phyloP scores from a whole-genome alignment of 2,113 vertebrate genomes.

The Telmatochromis sp. region DNA sequence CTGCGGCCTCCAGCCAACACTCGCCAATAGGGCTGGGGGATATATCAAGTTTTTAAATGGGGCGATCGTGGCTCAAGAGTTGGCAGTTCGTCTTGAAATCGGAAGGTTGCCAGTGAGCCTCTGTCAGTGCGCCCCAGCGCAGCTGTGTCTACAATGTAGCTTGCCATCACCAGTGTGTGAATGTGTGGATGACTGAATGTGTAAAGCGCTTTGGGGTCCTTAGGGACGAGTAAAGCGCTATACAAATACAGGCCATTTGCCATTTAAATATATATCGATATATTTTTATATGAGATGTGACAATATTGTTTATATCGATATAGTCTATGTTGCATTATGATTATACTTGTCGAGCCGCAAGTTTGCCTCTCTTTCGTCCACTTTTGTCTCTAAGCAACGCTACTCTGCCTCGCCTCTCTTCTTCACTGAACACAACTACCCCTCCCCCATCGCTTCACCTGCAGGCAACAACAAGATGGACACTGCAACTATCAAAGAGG shows the following conservation, averaged over 20 bases:
- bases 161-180: neutral
- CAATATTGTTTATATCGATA: neutral
- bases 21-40: neutral
- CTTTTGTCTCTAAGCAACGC: neutral
- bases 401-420: neutral
- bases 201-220: neutral
- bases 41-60: neutral
- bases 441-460: neutral
- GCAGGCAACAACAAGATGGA: neutral
- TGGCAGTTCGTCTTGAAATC: neutral
- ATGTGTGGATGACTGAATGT: neutral
- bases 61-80: neutral
- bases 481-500: neutral
- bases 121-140: neutral
- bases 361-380: neutral
- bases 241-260: neutral
- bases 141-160: neutral
- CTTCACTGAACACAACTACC: neutral
- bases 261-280: neutral
- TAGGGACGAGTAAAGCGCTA: neutral
- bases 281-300: neutral
- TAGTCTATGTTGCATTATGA: neutral
- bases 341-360: neutral
- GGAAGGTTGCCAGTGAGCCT: neutral
- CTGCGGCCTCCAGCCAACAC: neutral